These are phyloP conservation scores for Acanthosepion lycidas DNA, from an alignment of 2,888 invertebrate species.

Conservation along the genomic window DNA sequence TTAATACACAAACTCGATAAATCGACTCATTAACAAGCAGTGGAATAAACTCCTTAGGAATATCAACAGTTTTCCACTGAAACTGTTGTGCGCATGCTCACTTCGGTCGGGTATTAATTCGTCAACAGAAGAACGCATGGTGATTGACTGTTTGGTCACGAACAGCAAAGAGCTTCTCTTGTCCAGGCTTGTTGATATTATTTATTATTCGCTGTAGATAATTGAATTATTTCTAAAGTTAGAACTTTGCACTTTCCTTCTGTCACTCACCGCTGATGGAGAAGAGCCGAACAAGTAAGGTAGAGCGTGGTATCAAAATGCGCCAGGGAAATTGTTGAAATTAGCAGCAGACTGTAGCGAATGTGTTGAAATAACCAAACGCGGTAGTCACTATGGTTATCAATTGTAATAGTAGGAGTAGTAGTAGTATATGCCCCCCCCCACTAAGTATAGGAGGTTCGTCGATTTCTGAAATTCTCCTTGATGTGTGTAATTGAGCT, in stretches of 20 bases:
- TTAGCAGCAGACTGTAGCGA: not conserved
- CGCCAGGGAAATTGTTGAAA: not conserved
- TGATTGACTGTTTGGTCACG: conserved; percentile 14
- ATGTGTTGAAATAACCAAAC: too few species aligned
- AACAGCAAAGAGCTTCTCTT: not conserved
- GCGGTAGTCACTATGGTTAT: not conserved
- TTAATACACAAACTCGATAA: not conserved
- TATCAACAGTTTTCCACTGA: not conserved
- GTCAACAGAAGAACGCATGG: not conserved
- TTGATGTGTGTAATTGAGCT: too few species aligned
- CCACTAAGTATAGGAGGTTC: too few species aligned
- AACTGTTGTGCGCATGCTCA: not conserved
- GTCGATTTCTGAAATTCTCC: too few species aligned
- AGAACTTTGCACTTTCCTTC: not conserved
- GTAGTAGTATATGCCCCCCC: too few species aligned
- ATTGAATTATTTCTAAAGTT: conserved; percentile 33
- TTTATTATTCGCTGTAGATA: not conserved
- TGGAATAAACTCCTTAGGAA: not conserved
- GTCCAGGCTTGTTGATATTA: not conserved
- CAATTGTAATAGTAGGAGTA: not conserved
- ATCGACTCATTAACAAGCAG: not conserved
- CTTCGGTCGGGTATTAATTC: not conserved
- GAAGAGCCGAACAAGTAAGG: not conserved
- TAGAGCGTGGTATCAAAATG: not conserved
- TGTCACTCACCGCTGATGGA: not conserved